phyloP scores from a whole-genome alignment of 2,797 vertebrate species.

The Pangasius larnaudii region DNA sequence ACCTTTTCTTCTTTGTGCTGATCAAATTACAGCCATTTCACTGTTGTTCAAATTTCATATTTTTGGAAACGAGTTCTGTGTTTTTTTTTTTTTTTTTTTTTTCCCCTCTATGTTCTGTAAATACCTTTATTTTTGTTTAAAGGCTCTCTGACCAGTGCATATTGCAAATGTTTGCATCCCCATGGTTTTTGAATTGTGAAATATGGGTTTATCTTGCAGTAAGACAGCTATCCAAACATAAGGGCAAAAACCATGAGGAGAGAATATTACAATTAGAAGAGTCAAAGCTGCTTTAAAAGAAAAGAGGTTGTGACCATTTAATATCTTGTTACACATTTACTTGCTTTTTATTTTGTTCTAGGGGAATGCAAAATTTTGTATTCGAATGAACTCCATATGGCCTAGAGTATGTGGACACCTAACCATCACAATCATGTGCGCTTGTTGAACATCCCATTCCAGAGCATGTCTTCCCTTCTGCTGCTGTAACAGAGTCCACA shows the following conservation, averaged over 20 bases:
- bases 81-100: rapidly evolving
- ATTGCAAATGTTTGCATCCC: not conserved
- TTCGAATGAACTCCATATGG: no score
- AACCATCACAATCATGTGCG: not conserved
- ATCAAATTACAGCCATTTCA: constrained; percentile 18
- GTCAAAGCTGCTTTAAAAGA: not conserved
- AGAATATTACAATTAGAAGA: not conserved
- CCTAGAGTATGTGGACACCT: not conserved
- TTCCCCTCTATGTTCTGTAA: not conserved
- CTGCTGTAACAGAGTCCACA: not conserved
- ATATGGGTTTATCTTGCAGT: not conserved
- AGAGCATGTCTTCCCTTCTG: not conserved
- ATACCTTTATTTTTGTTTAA: not conserved
- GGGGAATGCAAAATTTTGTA: no score
- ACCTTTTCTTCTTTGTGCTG: not conserved
- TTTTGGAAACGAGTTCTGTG: not conserved
- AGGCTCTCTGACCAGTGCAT: not conserved
- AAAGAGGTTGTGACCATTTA: not conserved
- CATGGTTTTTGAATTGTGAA: constrained; percentile 1
- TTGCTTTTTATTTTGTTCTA: not conserved
- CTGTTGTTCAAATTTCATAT: constrained; percentile 5
- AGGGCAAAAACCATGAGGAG: no score
- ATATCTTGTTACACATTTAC: not conserved
- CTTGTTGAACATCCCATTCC: not conserved
- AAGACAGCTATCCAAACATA: not conserved